Conservation (phyloP, 2,888 invertebrate species). For the Pristionchus entomophagus region DNA sequence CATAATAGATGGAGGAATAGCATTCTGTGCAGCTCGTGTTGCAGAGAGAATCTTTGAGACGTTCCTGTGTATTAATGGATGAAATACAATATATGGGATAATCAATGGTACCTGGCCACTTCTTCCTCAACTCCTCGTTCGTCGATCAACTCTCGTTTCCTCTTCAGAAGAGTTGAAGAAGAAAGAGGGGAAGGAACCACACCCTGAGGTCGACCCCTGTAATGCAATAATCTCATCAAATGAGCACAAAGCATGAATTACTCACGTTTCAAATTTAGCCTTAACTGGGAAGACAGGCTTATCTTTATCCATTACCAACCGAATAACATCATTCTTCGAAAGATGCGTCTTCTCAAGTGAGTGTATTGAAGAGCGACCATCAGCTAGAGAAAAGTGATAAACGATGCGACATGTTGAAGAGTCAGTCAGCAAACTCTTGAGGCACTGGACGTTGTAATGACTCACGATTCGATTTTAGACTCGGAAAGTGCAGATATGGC, state of each 20-base stretch:
- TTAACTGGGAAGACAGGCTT: conserved; percentile 49
- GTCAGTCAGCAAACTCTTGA: background rate
- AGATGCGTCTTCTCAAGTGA: conserved; percentile 44
- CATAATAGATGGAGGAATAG: background rate
- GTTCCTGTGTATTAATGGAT: conserved; percentile 13
- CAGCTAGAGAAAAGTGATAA: background rate
- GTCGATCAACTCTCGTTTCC: conserved; percentile 41
- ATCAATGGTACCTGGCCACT: conserved; percentile 47
- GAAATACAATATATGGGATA: background rate
- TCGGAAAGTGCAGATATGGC: conserved; percentile 46
- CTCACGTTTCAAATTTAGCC: conserved; percentile 47
- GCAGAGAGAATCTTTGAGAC: conserved; percentile 47
- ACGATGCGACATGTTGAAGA: background rate
- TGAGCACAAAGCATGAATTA: background rate
- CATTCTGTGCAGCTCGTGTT: conserved; percentile 8
- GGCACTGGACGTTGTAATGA: background rate
- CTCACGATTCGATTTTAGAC: conserved; percentile 36
- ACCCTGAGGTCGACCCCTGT: background rate
- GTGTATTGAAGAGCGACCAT: conserved; percentile 12
- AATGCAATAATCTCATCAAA: background rate
- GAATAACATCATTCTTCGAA: conserved; percentile 45
- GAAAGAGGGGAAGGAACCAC: background rate
- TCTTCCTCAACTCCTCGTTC: conserved; percentile 48
- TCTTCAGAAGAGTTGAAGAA: conserved; percentile 9
- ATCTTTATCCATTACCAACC: conserved; percentile 44